Conservation (phyloP, 2,888 invertebrate genomes). For the Diarsia mendica region DNA sequence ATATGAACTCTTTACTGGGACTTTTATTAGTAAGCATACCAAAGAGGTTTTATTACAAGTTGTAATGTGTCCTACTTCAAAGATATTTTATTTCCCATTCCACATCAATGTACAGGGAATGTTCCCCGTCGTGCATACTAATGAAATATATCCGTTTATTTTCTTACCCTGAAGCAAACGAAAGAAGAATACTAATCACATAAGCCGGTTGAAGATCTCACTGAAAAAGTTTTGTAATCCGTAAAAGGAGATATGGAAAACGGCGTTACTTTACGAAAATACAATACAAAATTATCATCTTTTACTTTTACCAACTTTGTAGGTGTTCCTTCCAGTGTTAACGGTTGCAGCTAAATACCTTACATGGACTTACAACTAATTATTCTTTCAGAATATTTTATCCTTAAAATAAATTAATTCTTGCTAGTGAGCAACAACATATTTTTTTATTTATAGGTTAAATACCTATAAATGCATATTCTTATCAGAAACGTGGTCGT, state of each 20-base stretch:
- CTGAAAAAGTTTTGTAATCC: constrained; percentile 15
- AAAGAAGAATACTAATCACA: constrained; percentile 51
- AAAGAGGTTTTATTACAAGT: constrained; percentile 29
- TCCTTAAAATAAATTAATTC: neutral
- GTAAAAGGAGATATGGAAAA: neutral
- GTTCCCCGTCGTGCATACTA: constrained; percentile 43
- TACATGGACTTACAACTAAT: neutral
- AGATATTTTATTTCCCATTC: constrained; percentile 52
- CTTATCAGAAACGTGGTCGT: neutral
- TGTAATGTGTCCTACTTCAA: constrained; percentile 45
- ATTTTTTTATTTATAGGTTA: neutral
- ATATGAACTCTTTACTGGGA: constrained; percentile 8
- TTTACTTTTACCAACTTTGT: too few relatives aligned
- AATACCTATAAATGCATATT: too few relatives aligned
- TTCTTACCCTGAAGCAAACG: constrained; percentile 46
- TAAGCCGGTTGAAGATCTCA: constrained; percentile 1
- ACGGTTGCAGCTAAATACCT: too few relatives aligned
- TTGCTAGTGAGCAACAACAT: neutral
- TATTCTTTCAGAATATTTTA: neutral
- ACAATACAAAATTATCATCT: too few relatives aligned
- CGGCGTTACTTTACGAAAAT: too few relatives aligned
- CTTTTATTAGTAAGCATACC: constrained; percentile 1
- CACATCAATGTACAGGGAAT: constrained; percentile 42
- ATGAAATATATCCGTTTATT: constrained; percentile 47
- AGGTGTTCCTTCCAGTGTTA: too few relatives aligned